Base-by-base conservation (phyloP, 2,888 invertebrate species). In the Strigamia crassipes region DNA sequence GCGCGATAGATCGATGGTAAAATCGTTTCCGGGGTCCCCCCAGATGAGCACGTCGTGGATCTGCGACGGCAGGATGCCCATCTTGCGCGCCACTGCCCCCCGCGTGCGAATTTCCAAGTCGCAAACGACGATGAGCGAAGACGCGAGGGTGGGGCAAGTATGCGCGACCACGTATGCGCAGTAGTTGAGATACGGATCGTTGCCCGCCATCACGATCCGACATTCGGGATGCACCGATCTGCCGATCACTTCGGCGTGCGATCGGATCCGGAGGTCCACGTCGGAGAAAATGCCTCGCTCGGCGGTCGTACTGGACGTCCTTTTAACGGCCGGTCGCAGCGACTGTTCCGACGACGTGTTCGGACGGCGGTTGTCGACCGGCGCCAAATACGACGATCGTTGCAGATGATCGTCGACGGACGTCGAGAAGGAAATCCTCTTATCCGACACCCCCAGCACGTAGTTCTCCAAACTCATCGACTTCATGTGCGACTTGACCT, bases 1-100 rank as follows among this genome's bases (percentile, higher is more conserved):
- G 12, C 42, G 38, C 18, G 80, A 80, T 23, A 80, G 1, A 56
- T 80, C 80, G 21, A 80, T 56, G 0, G 46, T 1, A 27, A 80
- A 56, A 27, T 31, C 27, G 18, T 18, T 18, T 3, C 31, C 51
- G 51, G 80, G 56, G 23, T 80, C 61, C 6, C 80, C 80, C 80
- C 80, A 80, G 13, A 80, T 56, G 15, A 23, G 9, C 9, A 80
- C 38, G 10, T 80, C 38, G 8, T 27, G n/a, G 4, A 80, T 3
- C 8, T 80, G 18, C 27, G 31, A 31, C 21, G 80, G 38, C 15
- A 18, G 15, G 10, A 80, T n/a, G 1, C 31, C 42, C 80, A 80
- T n/a, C n/a, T 80, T 80, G 5, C 42, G 46, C 13, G 80, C 80
- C 0, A 80, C 1, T 2, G 34, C 42, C 3, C 56, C 42, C 0